phyloP scores from a whole-genome alignment of 2,113 vertebrate species.

The Chamaetylas fuelleborni region DNA sequence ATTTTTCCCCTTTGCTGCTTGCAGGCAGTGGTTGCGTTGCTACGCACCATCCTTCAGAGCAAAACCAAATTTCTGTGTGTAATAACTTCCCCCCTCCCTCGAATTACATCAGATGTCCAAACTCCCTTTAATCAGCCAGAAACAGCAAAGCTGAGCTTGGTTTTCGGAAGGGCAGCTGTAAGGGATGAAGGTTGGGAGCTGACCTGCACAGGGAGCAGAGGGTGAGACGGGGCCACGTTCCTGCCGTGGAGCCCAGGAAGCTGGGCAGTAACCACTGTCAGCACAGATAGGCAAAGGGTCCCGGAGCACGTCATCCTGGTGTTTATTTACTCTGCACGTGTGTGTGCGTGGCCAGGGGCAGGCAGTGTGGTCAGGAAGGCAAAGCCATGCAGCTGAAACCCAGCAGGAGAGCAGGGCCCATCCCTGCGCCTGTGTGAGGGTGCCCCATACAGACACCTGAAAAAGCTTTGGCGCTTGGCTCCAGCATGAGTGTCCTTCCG shows the following conservation, averaged over 20 bases:
- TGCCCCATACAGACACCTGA: background rate
- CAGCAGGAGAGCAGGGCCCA: background rate
- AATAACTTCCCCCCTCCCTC: background rate
- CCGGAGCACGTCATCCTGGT: background rate
- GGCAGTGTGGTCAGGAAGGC: background rate
- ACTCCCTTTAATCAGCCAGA: background rate
- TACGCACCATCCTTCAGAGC: background rate
- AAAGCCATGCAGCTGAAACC: background rate
- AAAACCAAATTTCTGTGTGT: background rate
- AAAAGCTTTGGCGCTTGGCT: background rate
- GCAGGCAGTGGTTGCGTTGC: background rate
- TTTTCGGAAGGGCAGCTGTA: background rate
- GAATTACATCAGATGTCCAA: background rate
- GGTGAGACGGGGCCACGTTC: background rate
- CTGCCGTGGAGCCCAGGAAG: constrained; percentile 12
- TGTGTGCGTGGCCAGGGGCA: background rate
- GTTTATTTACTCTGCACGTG: constrained; percentile 2
- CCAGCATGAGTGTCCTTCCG: accelerated
- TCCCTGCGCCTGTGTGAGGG: background rate
- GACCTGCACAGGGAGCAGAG: background rate
- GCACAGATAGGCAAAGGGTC: constrained; percentile 11
- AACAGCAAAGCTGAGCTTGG: constrained; percentile 2
- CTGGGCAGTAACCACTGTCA: background rate
- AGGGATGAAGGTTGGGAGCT: background rate
- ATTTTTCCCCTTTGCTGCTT: constrained; percentile 13